Conservation (phyloP, 2,888 invertebrate species). For the Tetrapedia diversipes region DNA sequence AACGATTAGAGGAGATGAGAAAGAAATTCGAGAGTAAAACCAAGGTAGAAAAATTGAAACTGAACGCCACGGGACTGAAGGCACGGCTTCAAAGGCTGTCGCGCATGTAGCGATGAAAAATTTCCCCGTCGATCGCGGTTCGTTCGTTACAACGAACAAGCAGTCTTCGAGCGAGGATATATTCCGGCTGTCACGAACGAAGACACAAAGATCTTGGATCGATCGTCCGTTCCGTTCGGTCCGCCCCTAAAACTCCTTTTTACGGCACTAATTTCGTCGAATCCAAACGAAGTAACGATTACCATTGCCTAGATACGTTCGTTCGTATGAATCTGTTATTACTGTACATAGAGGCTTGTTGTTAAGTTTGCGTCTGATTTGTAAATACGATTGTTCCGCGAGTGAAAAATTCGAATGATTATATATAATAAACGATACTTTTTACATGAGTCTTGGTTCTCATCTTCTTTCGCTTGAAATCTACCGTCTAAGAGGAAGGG, state of each 20-base stretch:
- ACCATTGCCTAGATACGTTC: slow-evolving; percentile 22
- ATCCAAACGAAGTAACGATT: slow-evolving; percentile 11
- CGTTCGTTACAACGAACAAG: background rate
- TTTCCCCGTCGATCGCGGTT: background rate
- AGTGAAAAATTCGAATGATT: slow-evolving; percentile 15
- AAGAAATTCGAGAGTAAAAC: slow-evolving; percentile 71
- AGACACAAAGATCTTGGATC: slow-evolving; percentile 23
- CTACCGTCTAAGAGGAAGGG: background rate
- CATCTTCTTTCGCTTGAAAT: no score
- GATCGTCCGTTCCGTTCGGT: slow-evolving; percentile 30
- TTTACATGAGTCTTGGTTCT: slow-evolving; percentile 30
- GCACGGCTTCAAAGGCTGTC: slow-evolving; percentile 86
- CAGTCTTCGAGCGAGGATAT: slow-evolving; percentile 34
- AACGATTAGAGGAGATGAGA: slow-evolving; percentile 80
- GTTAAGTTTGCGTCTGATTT: slow-evolving; percentile 48
- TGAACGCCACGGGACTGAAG: slow-evolving; percentile 87
- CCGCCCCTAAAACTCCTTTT: slow-evolving; percentile 30
- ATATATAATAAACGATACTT: slow-evolving; percentile 52
- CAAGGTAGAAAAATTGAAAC: slow-evolving; percentile 75
- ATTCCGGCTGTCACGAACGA: slow-evolving; percentile 1
- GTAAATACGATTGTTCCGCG: slow-evolving; percentile 42
- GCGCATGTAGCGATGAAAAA: slow-evolving; percentile 21
- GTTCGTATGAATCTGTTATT: slow-evolving; percentile 36
- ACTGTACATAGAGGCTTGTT: slow-evolving; percentile 44
- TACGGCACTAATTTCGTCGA: slow-evolving; percentile 38